phyloP scores from a whole-genome alignment of 2,797 vertebrate species.

The Clarias fuscus region DNA sequence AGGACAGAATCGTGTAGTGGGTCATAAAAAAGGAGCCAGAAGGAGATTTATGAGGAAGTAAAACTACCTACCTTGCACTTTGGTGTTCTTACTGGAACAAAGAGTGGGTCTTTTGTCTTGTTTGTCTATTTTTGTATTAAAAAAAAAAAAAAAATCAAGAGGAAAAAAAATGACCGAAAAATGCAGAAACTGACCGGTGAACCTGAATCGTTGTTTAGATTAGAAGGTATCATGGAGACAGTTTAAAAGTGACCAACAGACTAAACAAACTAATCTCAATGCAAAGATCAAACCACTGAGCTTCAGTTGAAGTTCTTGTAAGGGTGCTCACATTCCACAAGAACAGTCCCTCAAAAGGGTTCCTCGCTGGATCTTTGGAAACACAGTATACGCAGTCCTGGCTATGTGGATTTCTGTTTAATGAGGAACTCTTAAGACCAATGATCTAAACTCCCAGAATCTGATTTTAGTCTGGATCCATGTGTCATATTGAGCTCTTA shows the following conservation, averaged over 20 bases:
- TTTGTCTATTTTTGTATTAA: neutral
- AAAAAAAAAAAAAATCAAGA: neutral
- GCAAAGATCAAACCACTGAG: neutral
- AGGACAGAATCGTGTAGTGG: neutral
- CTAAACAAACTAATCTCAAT: neutral
- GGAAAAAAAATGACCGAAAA: too few species aligned
- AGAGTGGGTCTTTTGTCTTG: neutral
- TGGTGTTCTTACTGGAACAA: neutral
- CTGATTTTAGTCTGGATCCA: neutral
- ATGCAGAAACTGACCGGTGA: neutral
- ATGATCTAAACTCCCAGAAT: too few species aligned
- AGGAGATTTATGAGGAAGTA: slow-evolving; percentile 18
- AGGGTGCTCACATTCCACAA: neutral
- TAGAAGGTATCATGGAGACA: neutral
- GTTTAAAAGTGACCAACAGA: neutral
- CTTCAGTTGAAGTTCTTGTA: neutral
- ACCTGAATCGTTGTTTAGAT: neutral
- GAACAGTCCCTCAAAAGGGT: neutral
- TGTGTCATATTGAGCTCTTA: too few species aligned
- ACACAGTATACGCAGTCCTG: too few species aligned
- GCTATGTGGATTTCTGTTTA: neutral
- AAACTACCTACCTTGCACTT: neutral
- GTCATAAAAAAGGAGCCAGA: neutral
- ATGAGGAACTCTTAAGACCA: neutral
- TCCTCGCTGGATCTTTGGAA: neutral